Conservation (phyloP, 2,888 invertebrate species). For the Allolobophora icterica region DNA sequence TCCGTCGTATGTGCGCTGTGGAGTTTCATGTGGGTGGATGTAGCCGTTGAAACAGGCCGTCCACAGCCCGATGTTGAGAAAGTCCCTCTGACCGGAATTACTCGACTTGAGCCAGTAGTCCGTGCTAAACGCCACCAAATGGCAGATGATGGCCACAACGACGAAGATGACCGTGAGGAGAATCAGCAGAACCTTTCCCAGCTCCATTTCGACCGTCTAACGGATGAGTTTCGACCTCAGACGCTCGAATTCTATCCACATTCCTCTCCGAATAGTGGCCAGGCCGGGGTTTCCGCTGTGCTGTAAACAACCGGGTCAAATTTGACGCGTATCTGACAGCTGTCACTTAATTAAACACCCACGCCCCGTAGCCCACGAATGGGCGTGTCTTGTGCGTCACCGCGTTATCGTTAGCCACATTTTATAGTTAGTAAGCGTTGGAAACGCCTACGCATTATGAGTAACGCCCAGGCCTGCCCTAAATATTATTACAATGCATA, state of each 20-base stretch:
- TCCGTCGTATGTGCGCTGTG: slow-evolving; percentile 45
- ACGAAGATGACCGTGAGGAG: slow-evolving; percentile 38
- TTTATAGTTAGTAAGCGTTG: neutral
- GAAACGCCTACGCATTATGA: too few species aligned
- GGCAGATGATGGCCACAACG: slow-evolving; percentile 39
- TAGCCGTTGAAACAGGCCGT: slow-evolving; percentile 48
- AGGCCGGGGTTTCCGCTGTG: neutral
- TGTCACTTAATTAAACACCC: neutral
- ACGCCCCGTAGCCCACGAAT: neutral
- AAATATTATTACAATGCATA: too few species aligned
- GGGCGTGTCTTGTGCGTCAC: neutral
- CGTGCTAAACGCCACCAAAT: slow-evolving; percentile 42
- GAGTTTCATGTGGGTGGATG: slow-evolving; percentile 46
- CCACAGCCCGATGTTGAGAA: slow-evolving; percentile 49
- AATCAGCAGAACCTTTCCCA: slow-evolving; percentile 31
- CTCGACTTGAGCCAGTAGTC: slow-evolving; percentile 46
- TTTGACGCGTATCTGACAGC: neutral
- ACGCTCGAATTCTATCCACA: neutral
- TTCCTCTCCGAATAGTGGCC: neutral
- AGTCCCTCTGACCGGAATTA: slow-evolving; percentile 38
- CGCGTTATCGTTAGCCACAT: neutral
- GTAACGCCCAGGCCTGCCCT: too few species aligned
- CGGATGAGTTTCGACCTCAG: neutral
- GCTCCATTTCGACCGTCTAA: slow-evolving; percentile 18
- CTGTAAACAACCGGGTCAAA: slow-evolving; percentile 10